Base-by-base conservation (phyloP, 2,113 vertebrate species). In the Sminthopsis crassicaudata region DNA sequence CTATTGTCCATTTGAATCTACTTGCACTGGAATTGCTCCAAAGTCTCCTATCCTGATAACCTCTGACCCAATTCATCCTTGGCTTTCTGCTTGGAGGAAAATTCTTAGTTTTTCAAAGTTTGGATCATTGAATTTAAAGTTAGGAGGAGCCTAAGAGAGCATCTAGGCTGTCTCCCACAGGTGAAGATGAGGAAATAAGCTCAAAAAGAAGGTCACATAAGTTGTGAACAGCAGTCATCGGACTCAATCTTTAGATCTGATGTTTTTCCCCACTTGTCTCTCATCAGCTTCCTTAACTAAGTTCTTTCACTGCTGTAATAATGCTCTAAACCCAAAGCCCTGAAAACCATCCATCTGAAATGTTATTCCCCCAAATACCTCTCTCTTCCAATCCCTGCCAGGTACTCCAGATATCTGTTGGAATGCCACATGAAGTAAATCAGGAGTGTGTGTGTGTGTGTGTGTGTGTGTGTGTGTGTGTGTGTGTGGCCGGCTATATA, bases 401-500 rank as follows among this genome's bases (percentile, higher is more conserved):
- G 92, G 46, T 53, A 91, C 46, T 90, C 89, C 95, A 93, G 89
- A 95, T 94, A 8, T 95, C 93, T 90, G 8, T 11, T 89, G 92
- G 93, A 91, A 51, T 90, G 90, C 90, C 96, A 23, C 30, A 50
- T 6, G 30, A 93, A 48, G 90, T 0, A 1, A 2, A 25, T 67
- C 95, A 67, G 92, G 52, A 89, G 95, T 92, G 51, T 93, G 92
- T 95, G 76, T 51, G 50, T 11, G 10, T 48, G 48, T 48, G 6
- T 48, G 48, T 48, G 48, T 48, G 48, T 48, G n/a, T n/a, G n/a
- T n/a, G n/a, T n/a, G n/a, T n/a, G n/a, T n/a, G n/a, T n/a, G n/a
- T n/a, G n/a, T n/a, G n/a, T n/a, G n/a, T n/a, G n/a, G n/a, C n/a
- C n/a, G n/a, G n/a, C n/a, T n/a, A n/a, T n/a, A n/a, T n/a, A n/a